Evolutionary conservation across 2,888 invertebrate species (phyloP).

Genomic region (Calliscelio sp.): DNA sequence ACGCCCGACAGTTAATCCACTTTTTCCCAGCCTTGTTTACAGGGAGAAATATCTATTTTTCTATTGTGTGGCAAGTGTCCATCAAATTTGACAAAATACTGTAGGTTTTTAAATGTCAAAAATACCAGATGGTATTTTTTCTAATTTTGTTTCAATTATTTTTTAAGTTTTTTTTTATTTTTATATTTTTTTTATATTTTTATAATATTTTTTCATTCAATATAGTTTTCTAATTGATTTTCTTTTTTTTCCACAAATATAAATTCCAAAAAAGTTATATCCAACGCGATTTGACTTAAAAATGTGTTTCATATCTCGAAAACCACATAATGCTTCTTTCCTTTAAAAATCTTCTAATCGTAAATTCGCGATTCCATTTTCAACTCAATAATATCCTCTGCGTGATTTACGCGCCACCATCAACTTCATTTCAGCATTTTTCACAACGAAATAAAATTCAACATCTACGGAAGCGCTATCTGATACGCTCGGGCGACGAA

Average conservation of each 20-base stretch:
- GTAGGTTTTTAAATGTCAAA: too few species aligned
- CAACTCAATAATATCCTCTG: conserved; percentile 10
- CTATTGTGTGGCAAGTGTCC: background rate
- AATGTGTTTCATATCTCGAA: too few species aligned
- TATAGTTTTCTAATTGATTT: too few species aligned
- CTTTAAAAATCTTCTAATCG: background rate
- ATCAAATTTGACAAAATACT: background rate
- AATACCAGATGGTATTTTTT: too few species aligned
- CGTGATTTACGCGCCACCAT: conserved; percentile 28
- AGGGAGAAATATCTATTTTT: conserved; percentile 2
- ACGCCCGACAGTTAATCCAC: background rate
- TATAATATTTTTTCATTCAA: too few species aligned
- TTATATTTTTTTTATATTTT: background rate
- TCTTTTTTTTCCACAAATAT: too few species aligned
- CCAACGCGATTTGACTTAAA: too few species aligned
- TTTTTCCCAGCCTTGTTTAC: conserved; percentile 19
- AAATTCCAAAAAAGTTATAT: too few species aligned
- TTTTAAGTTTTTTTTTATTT: background rate
- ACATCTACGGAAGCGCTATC: conserved; percentile 35
- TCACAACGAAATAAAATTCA: conserved; percentile 48
- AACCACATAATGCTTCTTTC: too few species aligned
- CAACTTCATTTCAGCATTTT: conserved; percentile 43
- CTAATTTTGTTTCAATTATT: background rate
- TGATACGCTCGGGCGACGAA: conserved; percentile 41
- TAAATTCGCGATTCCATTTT: conserved; percentile 20